Evolutionary conservation across 2,797 vertebrate genomes (phyloP).

Genomic region (Lepilemur ruficaudatus): DNA sequence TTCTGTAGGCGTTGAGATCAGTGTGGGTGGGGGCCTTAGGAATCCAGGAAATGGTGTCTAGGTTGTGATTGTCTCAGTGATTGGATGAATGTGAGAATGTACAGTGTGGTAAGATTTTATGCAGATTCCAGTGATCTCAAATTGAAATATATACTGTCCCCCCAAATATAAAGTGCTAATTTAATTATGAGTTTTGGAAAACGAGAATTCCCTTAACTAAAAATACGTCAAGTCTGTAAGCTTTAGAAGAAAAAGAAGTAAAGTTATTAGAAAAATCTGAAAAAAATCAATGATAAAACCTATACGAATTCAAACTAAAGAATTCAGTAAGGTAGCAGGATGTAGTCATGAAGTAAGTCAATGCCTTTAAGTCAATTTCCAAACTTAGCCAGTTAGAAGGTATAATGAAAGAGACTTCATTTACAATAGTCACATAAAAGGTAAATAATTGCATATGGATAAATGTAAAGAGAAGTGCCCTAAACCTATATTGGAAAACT

Average conservation of each 20-base stretch:
- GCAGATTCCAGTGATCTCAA: not conserved
- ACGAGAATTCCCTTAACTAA: not conserved
- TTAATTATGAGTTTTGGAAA: not conserved
- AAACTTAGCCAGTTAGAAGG: not conserved
- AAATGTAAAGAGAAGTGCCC: not conserved
- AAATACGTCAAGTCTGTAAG: not conserved
- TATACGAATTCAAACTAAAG: not conserved
- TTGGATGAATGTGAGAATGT: not conserved
- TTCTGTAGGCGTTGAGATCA: not conserved
- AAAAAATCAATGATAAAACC: slow-evolving; percentile 11
- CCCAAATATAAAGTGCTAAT: not conserved
- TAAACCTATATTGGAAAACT: not conserved
- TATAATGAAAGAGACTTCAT: not conserved
- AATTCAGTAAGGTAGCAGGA: not conserved
- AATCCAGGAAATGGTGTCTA: not conserved
- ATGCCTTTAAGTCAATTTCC: not conserved
- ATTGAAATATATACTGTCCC: not conserved
- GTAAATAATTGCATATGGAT: not conserved
- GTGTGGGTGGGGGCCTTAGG: not conserved
- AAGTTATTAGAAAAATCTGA: not conserved
- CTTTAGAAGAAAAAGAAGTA: not conserved
- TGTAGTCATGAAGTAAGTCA: not conserved
- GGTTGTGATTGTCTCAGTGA: not conserved
- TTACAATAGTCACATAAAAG: not conserved
- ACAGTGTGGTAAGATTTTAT: not conserved